These are phyloP conservation scores for Trogon melanurus DNA, from an alignment of 2,113 vertebrate species.

Conservation along the genomic window DNA sequence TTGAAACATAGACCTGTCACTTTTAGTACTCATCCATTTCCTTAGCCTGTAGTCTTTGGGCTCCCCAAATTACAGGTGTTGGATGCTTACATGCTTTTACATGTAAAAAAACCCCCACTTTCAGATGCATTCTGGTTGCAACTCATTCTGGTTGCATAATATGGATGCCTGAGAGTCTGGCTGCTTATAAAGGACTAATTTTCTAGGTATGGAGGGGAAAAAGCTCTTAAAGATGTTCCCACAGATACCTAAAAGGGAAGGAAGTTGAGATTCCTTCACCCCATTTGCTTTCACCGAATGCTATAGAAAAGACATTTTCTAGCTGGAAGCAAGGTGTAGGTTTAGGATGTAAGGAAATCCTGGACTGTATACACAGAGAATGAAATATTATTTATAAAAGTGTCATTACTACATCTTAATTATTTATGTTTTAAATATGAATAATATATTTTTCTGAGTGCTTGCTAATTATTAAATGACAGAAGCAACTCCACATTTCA, in stretches of 20 bases:
- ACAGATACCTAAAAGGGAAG: conserved; percentile 56
- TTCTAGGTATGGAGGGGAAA: background rate
- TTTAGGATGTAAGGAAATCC: conserved; percentile 50
- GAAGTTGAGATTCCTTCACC: conserved; percentile 36
- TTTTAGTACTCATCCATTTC: background rate
- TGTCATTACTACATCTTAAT: conserved; percentile 60
- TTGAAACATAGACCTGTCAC: background rate
- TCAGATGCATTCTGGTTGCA: conserved; percentile 5
- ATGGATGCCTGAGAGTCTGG: conserved; percentile 24
- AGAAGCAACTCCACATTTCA: conserved; percentile 59
- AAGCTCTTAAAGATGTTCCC: conserved; percentile 49
- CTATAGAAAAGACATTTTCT: conserved; percentile 32
- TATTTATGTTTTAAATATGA: conserved; percentile 64
- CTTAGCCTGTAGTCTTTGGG: background rate
- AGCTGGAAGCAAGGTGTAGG: conserved; percentile 35
- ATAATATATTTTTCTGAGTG: conserved; percentile 63
- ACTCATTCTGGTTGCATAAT: conserved; percentile 40
- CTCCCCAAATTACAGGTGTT: background rate
- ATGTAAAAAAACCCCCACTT: background rate
- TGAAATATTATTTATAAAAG: conserved; percentile 62
- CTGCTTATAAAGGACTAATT: conserved; percentile 43
- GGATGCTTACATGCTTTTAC: background rate
- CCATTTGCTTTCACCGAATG: conserved; percentile 2
- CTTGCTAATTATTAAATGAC: conserved; percentile 70
- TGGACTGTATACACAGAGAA: conserved; percentile 59